These are phyloP conservation scores for Homalodisca vitripennis DNA, from an alignment of 1,140 invertebrate genomes.

Conservation along the genomic window DNA sequence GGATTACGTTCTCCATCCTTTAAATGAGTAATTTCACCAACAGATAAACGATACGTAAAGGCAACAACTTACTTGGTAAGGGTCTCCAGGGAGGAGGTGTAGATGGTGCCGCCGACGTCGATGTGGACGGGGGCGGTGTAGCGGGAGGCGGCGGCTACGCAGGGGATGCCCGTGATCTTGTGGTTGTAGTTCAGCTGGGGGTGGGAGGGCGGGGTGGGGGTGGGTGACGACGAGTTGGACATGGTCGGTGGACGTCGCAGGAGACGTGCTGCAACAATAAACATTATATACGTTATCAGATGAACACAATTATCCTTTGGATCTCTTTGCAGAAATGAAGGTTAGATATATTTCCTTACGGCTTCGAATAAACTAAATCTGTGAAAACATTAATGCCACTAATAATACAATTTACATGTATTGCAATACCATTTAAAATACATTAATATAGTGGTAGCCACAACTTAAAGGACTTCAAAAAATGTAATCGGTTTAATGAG, in stretches of 20 bases:
- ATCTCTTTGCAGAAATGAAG: background rate
- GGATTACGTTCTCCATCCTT: too few species aligned
- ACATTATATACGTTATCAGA: background rate
- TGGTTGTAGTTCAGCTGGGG: slow-evolving; percentile 55
- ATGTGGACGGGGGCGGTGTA: slow-evolving; percentile 96
- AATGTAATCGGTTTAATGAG: too few species aligned
- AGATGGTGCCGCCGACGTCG: slow-evolving; percentile 95
- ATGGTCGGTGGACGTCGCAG: slow-evolving; percentile 66
- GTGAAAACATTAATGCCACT: background rate
- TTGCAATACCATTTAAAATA: background rate
- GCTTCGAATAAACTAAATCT: background rate
- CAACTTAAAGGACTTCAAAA: too few species aligned
- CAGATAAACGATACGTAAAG: too few species aligned
- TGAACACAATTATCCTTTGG: background rate
- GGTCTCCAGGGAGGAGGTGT: slow-evolving; percentile 93
- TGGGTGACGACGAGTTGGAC: slow-evolving; percentile 64
- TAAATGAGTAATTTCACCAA: too few species aligned
- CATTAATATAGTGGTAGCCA: background rate
- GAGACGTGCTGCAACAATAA: slow-evolving; percentile 49
- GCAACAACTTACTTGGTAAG: slow-evolving; percentile 80
- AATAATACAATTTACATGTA: background rate
- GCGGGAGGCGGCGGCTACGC: slow-evolving; percentile 85
- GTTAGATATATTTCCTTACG: background rate
- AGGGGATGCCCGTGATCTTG: slow-evolving; percentile 84
- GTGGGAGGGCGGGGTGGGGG: slow-evolving; percentile 54